Base-by-base conservation (phyloP, 1,140 invertebrate species). In the Drosophila pandora region DNA sequence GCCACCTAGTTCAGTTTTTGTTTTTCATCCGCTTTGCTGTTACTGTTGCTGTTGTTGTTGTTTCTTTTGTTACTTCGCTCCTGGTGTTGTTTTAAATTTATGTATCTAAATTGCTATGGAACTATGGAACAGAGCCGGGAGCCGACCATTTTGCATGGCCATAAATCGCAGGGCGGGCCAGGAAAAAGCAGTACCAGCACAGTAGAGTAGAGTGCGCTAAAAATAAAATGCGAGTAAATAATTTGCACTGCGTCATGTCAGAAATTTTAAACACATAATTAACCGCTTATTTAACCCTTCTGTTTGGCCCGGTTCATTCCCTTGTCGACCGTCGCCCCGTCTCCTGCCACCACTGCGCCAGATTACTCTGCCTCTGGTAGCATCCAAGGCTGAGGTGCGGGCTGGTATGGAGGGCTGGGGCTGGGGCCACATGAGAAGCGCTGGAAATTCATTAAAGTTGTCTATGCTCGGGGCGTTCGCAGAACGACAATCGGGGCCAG, bases 211-310 rank as follows among this genome's bases (percentile, higher is more conserved):
- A 75, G 53, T 81, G 65, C 69, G 81, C 83, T 88, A 82, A 82
- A 87, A 87, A 83, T 85, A 87, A 79, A 83, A 79, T 82, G 75
- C 78, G 81, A 87, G 88, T 87, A 88, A 87, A 87, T 87, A 87
- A 87, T 87, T 87, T 88, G 82, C 79, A 83, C 82, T 87, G 82
- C 82, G 78, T 88, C 83, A 88, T 85, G 81, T 82, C 81, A 87
- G 78, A 85, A 85, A 87, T 85, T 85, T 90, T 84, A 90, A 90
- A 79, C 88, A 81, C 83, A 90, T 90, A 90, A 90, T 90, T 90
- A 90, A 87, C 83, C 81, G 76, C 79, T 90, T 90, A 90, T 90
- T 90, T 90, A 90, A 90, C 79, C 85, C 88, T 72, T 76, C 63
- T 83, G 67, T 69, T 70, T 70, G 67, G 67, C 67, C 67, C 50